Evolutionary conservation across 1,140 invertebrate genomes (phyloP).

Genomic region (Odontomachus brunneus): DNA sequence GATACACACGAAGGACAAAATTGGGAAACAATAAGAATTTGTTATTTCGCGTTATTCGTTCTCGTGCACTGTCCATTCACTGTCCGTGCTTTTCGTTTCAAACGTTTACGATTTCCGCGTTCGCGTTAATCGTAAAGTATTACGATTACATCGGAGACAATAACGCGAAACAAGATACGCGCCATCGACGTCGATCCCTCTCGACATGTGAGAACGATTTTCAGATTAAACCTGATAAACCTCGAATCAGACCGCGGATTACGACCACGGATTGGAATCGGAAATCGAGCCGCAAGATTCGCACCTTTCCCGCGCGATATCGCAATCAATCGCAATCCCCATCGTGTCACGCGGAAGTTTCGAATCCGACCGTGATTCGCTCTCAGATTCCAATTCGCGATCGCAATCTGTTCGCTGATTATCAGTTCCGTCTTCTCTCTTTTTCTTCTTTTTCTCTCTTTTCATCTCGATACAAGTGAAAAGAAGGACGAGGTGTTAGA

Average conservation of each 20-base stretch:
- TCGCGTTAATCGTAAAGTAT: background rate
- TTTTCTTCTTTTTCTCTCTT: too few species aligned
- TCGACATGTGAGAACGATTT: background rate
- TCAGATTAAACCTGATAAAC: constrained; percentile 31
- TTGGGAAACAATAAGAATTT: too few species aligned
- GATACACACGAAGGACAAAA: too few species aligned
- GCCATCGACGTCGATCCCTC: background rate
- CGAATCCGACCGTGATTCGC: background rate
- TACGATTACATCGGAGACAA: background rate
- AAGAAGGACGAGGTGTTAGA: too few species aligned
- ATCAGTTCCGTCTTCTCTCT: too few species aligned
- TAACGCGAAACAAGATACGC: background rate
- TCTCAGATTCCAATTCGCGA: constrained; percentile 18
- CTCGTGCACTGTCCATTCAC: too few species aligned
- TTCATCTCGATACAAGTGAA: too few species aligned
- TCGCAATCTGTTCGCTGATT: background rate
- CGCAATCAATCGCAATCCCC: background rate
- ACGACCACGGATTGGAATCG: constrained; percentile 4
- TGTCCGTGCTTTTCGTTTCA: too few species aligned
- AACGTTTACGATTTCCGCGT: too few species aligned
- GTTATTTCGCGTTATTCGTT: too few species aligned
- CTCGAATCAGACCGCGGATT: background rate
- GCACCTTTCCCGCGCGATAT: background rate
- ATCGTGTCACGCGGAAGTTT: constrained; percentile 21
- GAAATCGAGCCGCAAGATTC: constrained; percentile 31